Evolutionary conservation across 2,113 vertebrate species (phyloP).

Genomic region (Alligator sinensis): DNA sequence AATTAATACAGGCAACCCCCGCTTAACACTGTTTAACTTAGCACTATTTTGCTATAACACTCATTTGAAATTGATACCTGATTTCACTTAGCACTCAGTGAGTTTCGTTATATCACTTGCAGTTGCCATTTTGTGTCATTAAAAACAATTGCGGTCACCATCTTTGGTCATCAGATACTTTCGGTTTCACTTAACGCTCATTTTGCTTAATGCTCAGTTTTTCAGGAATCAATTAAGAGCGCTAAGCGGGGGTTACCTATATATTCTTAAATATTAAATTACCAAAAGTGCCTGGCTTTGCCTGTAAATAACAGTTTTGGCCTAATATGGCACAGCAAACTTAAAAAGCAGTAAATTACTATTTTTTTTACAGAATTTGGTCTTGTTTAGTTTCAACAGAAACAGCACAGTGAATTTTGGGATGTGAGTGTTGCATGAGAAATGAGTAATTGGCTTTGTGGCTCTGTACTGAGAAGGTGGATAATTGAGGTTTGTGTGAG

Average conservation of each 20-base stretch:
- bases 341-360: background rate
- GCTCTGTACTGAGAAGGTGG: background rate
- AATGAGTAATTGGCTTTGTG: background rate
- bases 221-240: no score
- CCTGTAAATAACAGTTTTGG: background rate
- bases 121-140: no score
- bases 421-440: accelerated
- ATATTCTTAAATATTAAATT: background rate
- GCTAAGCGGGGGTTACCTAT: background rate
- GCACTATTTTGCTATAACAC: no score
- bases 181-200: no score
- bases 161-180: no score
- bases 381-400: background rate
- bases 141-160: no score
- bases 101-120: no score
- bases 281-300: background rate
- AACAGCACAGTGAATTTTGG: background rate
- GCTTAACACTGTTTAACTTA: no score
- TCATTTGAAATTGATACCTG: no score
- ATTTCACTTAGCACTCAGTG: no score
- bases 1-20: no score
- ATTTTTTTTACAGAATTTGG: background rate
- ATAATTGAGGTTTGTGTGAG: background rate
- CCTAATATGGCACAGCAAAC: background rate
- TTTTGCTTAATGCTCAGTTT: no score